Conservation (phyloP, 1,140 invertebrate genomes). For the Drosophila subpulchrella region DNA sequence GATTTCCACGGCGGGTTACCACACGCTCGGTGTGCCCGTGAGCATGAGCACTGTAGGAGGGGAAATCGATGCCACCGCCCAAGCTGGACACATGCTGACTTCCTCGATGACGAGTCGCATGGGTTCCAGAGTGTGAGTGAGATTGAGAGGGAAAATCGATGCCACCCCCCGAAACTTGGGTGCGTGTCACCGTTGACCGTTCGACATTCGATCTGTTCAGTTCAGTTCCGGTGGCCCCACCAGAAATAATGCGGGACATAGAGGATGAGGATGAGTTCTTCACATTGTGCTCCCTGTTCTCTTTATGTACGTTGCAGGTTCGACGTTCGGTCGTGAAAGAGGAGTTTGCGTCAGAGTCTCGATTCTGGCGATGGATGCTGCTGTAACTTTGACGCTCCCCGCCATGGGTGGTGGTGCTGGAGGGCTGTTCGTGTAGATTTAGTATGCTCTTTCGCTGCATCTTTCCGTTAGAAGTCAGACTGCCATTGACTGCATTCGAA, state of each 20-base stretch:
- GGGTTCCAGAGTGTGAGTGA: constrained; percentile 86
- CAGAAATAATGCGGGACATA: constrained; percentile 71
- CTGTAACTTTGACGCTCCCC: constrained; percentile 90
- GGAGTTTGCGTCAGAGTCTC: constrained; percentile 82
- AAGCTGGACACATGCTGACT: constrained; percentile 61
- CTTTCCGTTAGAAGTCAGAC: constrained; percentile 90
- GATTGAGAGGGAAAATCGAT: constrained; percentile 87
- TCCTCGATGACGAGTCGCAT: constrained; percentile 53
- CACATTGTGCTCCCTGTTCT: constrained; percentile 79
- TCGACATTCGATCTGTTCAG: constrained; percentile 84
- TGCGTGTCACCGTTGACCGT: constrained; percentile 87
- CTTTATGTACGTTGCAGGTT: constrained; percentile 89
- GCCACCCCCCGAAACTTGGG: constrained; percentile 88
- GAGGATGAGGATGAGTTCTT: constrained; percentile 60
- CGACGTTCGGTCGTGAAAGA: constrained; percentile 86
- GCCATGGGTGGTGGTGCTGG: constrained; percentile 46
- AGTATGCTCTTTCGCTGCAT: constrained; percentile 92
- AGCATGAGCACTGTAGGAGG: constrained; percentile 57
- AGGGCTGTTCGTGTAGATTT: constrained; percentile 89
- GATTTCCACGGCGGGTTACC: constrained; percentile 87
- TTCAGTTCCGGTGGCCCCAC: constrained; percentile 32
- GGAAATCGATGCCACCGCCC: constrained; percentile 68
- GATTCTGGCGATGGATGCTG: constrained; percentile 88
- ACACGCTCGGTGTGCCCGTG: constrained; percentile 78
- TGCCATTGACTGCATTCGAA: constrained; percentile 81